phyloP scores from a whole-genome alignment of 2,888 invertebrate genomes.

The Ramazzottius varieornatus region DNA sequence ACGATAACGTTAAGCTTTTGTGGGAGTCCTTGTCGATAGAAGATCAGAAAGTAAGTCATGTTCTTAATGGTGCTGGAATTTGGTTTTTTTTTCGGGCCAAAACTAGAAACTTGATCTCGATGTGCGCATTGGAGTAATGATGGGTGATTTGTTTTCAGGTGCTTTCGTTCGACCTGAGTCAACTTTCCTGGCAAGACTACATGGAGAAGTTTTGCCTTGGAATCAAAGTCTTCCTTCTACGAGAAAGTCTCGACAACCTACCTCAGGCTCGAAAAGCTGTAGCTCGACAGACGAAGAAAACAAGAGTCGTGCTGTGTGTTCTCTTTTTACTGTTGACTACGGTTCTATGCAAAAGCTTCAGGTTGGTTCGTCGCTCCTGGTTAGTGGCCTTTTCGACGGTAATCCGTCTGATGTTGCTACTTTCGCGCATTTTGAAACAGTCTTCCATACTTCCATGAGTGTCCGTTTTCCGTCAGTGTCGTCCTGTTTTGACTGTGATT shows the following conservation, averaged over 20 bases:
- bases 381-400: neutral
- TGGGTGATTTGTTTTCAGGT: no score
- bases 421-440: neutral
- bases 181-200: neutral
- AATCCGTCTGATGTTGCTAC: neutral
- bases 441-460: no score
- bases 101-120: neutral
- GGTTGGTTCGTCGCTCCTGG: neutral
- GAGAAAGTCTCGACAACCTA: neutral
- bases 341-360: neutral
- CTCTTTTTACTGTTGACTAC: neutral
- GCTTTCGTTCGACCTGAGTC: neutral
- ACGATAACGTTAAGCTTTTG: neutral
- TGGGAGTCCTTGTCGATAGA: neutral
- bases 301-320: neutral
- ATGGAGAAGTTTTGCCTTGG: conserved; percentile 1
- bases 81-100: neutral
- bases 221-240: neutral
- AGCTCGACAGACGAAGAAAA: neutral
- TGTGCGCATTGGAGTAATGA: neutral
- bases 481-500: no score
- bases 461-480: no score
- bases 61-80: no score
- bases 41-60: neutral
- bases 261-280: neutral